These are phyloP conservation scores for Grantiella picta DNA, from an alignment of 2,113 vertebrate genomes.

Conservation along the genomic window DNA sequence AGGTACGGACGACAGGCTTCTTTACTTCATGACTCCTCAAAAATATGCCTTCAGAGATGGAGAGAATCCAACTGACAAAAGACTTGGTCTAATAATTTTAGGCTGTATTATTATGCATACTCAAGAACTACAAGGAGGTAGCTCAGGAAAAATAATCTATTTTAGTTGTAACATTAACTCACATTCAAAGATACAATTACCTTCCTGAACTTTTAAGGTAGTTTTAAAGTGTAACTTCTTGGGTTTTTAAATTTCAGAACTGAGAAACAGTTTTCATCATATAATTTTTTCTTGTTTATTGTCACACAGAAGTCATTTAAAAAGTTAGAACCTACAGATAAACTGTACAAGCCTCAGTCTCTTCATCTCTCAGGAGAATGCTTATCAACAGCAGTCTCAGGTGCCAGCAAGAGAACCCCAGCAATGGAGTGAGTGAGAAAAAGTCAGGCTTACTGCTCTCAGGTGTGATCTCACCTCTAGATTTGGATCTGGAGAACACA, in stretches of 20 bases:
- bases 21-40: neutral
- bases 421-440: neutral
- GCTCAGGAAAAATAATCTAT: neutral
- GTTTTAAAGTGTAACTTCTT: neutral
- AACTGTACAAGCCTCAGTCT: neutral
- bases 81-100: neutral
- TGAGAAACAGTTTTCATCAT: neutral
- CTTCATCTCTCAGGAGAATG: neutral
- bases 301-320: neutral
- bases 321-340: neutral
- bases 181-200: neutral
- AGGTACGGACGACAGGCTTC: neutral
- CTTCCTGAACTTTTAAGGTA: neutral
- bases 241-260: neutral
- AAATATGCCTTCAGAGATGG: neutral
- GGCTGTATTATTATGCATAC: neutral
- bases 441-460: neutral
- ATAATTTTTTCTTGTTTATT: neutral
- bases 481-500: neutral
- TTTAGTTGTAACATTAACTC: neutral
- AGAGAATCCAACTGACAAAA: neutral
- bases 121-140: neutral
- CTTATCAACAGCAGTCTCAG: neutral
- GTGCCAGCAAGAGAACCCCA: neutral
- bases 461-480: neutral